phyloP scores from a whole-genome alignment of 2,888 invertebrate genomes.

The Caenorhabditis sp. region DNA sequence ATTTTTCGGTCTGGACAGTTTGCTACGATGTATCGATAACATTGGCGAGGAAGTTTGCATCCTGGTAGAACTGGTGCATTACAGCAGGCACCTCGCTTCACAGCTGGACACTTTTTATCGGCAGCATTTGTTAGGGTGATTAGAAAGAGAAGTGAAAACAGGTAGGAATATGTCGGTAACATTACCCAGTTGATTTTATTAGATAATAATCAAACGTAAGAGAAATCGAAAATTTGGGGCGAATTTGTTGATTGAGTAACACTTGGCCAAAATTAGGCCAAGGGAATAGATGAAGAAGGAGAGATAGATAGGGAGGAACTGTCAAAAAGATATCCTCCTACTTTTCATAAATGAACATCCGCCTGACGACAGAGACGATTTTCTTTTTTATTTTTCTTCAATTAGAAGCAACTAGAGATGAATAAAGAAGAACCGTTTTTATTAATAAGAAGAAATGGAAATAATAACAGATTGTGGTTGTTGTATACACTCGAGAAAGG shows the following conservation, averaged over 20 bases:
- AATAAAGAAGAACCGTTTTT: background rate
- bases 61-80: conserved; percentile 32
- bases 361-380: background rate
- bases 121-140: conserved; percentile 1
- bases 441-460: background rate
- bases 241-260: conserved; percentile 34
- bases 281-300: background rate
- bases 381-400: background rate
- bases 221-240: background rate
- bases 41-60: conserved; percentile 46
- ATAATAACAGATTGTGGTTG: background rate
- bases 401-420: background rate
- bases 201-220: background rate
- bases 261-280: conserved; percentile 34
- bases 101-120: conserved; percentile 27
- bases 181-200: background rate
- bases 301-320: background rate
- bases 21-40: conserved; percentile 40
- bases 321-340: background rate
- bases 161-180: background rate
- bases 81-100: conserved; percentile 42
- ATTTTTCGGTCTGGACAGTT: conserved; percentile 49
- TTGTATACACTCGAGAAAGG: background rate
- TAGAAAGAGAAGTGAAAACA: conserved; percentile 2
- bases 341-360: background rate